Percentiles rank a stretch among this genome's conserved stretches.
These are phyloP conservation scores for Marronus borbonicus DNA, from an alignment of 2,888 invertebrate species.

Conservation along the genomic window DNA sequence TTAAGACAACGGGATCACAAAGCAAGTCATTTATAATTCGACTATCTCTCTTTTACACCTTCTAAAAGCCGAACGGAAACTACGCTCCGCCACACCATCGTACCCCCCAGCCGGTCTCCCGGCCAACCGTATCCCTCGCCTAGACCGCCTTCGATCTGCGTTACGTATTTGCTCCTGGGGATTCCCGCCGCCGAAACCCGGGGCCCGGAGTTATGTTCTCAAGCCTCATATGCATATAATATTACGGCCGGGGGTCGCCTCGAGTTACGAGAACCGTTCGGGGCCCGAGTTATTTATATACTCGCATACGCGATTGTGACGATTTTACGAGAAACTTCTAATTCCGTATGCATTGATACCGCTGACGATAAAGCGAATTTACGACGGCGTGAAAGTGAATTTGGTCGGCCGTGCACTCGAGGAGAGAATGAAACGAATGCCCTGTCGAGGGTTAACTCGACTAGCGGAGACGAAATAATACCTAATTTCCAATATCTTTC, in stretches of 20 bases:
- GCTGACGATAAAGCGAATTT: constrained; percentile 45
- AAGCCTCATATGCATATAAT: constrained; percentile 39
- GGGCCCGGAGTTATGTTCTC: constrained; percentile 30
- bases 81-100: not conserved
- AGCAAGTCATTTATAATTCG: constrained; percentile 22
- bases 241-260: constrained; percentile 7
- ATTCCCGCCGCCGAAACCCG: constrained; percentile 23
- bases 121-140: not conserved
- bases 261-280: constrained; percentile 3
- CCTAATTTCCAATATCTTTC: constrained; percentile 18
- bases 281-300: constrained; percentile 33
- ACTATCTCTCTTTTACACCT: constrained; percentile 22
- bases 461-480: constrained; percentile 4
- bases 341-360: constrained; percentile 50
- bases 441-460: constrained; percentile 5
- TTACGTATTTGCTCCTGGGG: constrained; percentile 33
- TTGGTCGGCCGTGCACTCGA: constrained; percentile 16
- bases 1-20: constrained; percentile 5
- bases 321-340: constrained; percentile 46
- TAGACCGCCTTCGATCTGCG: constrained; percentile 5
- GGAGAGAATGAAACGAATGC: constrained; percentile 45
- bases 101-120: not conserved
- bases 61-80: constrained; percentile 15
- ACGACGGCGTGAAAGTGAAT: constrained; percentile 42
- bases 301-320: constrained; percentile 45